These are phyloP conservation scores for Beris morrisii DNA, from an alignment of 2,888 invertebrate species.

Conservation along the genomic window DNA sequence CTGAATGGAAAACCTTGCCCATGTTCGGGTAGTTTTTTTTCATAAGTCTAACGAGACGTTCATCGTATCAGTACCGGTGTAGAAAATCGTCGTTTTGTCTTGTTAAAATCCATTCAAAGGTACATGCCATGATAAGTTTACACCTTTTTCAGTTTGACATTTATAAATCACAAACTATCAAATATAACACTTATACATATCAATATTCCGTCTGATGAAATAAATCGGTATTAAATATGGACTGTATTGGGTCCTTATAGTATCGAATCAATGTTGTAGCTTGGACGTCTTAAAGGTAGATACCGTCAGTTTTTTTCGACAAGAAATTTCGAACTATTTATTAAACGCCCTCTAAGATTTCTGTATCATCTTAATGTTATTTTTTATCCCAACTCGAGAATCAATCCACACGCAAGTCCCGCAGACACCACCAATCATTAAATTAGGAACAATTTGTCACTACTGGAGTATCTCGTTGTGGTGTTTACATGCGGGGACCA, in stretches of 20 bases:
- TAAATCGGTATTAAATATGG: slow-evolving; percentile 31
- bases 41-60: background rate
- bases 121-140: slow-evolving; percentile 27
- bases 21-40: slow-evolving; percentile 1
- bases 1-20: slow-evolving; percentile 20
- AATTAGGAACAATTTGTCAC: slow-evolving; percentile 39
- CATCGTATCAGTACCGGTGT: background rate
- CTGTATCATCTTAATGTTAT: background rate
- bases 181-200: slow-evolving; percentile 37
- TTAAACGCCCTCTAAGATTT: slow-evolving; percentile 34
- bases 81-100: background rate
- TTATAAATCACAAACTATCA: slow-evolving; percentile 39
- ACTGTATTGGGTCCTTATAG: background rate
- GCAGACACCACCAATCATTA: slow-evolving; percentile 34
- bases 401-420: background rate
- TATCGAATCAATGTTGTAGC: background rate
- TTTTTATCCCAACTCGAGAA: background rate
- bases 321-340: slow-evolving; percentile 32
- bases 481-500: slow-evolving; percentile 16
- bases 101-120: slow-evolving; percentile 24
- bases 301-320: background rate
- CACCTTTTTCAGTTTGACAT: slow-evolving; percentile 35
- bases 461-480: slow-evolving; percentile 20
- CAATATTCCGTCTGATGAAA: slow-evolving; percentile 35
- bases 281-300: background rate